These are phyloP conservation scores for Hestina assimilis DNA, from an alignment of 1,140 invertebrate genomes.

Conservation along the genomic window DNA sequence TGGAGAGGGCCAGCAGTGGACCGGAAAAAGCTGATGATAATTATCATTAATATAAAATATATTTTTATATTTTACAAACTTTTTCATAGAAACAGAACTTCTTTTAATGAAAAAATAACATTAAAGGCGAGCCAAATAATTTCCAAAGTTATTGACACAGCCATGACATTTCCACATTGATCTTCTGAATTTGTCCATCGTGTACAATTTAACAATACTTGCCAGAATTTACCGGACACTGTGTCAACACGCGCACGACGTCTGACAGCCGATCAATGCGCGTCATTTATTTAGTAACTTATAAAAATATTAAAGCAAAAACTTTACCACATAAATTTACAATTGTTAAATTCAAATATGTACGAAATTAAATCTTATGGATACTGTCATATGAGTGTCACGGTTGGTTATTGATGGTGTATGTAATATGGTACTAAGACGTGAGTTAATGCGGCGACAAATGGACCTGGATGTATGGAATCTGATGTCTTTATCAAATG, in stretches of 20 bases:
- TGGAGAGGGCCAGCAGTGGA: no score
- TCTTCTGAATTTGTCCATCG: background rate
- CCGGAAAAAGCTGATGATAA: no score
- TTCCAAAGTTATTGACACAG: no score
- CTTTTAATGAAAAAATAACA: no score
- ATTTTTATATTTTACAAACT: no score
- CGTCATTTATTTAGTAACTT: constrained; percentile 68
- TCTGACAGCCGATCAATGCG: constrained; percentile 59
- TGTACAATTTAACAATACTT: background rate
- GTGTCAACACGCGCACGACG: constrained; percentile 43
- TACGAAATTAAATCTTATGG: constrained; percentile 34
- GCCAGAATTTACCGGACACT: constrained; percentile 24
- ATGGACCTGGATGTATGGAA: constrained; percentile 29
- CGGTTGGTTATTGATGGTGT: background rate
- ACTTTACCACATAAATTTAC: constrained; percentile 13
- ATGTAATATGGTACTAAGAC: constrained; percentile 18
- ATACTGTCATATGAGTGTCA: background rate
- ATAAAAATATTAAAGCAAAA: constrained; percentile 50
- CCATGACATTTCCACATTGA: background rate
- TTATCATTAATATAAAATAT: no score
- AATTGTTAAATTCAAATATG: background rate
- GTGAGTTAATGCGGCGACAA: constrained; percentile 35
- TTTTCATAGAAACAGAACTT: no score
- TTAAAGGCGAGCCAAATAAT: no score
- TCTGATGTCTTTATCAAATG: constrained; percentile 17